Evolutionary conservation across 2,888 invertebrate species (phyloP), one percentile per base, ranked within the genome.

Genomic region (Agrilus mali): DNA sequence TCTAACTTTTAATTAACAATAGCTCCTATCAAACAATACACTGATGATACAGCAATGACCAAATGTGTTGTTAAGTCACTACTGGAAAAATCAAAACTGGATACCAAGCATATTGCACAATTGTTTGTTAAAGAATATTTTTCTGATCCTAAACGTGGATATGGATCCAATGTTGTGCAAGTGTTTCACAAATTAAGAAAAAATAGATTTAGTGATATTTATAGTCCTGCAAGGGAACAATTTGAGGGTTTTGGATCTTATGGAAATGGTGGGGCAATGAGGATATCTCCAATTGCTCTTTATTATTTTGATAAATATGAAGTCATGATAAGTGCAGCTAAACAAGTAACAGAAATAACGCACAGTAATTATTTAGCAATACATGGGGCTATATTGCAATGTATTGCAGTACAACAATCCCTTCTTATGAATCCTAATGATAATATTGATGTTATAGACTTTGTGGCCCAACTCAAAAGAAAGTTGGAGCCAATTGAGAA

Each of bases 201-300:
- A 40, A 65, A 61, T 34, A 71, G 75, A 51, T 78, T 71, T 59
- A 61, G 66, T 33, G 73, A 84, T 60, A 65, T 79, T 2, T 74
- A 71, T 53, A 64, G 64, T 40, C 82, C 85, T 22, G 83, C 82
- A 3, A 67, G 59, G 39, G 69, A 74, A 51, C 81, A 82, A 58
- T 84, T 82, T 60, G 60, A 70, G 52, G 82, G 84, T 2, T 52
- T 56, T 35, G 85, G 86, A 1, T 84, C 83, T 2, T 82, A 71
- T 64, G 86, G 85, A n/a, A 86, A 85, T 64, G 85, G 85, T 2
- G 82, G 78, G 36, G 82, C 82, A 1, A 85, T 86, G 84, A 68
- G 85, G 53, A 68, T 82, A 20, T 66, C 78, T 16, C 85, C 85
- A 2, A 63, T 81, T 34, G 74, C 80, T 1, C 60, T 86, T 36